Evolutionary conservation across 2,797 vertebrate species (phyloP).

Genomic region (Fistularia tabacaria): DNA sequence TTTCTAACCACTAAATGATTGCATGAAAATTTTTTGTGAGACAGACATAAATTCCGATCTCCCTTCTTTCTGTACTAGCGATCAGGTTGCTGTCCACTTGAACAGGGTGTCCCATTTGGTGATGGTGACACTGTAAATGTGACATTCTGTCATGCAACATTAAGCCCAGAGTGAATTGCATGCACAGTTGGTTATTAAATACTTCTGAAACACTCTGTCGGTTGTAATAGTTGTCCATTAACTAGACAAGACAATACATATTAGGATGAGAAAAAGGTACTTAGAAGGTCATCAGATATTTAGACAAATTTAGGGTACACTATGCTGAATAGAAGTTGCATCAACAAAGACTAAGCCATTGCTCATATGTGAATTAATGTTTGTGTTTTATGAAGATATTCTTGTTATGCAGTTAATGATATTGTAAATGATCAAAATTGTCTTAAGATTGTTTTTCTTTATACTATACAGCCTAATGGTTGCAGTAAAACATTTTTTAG

Average conservation of each 20-base stretch:
- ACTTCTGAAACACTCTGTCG: slow-evolving; percentile 77
- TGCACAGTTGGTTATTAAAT: slow-evolving; percentile 84
- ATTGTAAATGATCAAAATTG: too few relatives aligned
- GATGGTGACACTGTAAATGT: slow-evolving; percentile 76
- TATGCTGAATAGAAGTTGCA: too few relatives aligned
- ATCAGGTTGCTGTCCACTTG: slow-evolving; percentile 48
- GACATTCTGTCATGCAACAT: slow-evolving; percentile 85
- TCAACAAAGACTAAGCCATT: too few relatives aligned
- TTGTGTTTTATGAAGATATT: too few relatives aligned
- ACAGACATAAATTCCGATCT: slow-evolving; percentile 9
- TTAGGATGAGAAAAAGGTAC: slow-evolving; percentile 59
- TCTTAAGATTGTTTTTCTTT: too few relatives aligned
- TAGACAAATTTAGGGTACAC: slow-evolving; percentile 2
- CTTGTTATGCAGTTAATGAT: too few relatives aligned
- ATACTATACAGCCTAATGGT: too few relatives aligned
- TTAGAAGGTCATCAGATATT: slow-evolving; percentile 64
- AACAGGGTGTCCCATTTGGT: slow-evolving; percentile 71
- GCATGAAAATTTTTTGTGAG: not conserved
- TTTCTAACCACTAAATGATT: too few relatives aligned
- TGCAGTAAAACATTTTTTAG: too few relatives aligned
- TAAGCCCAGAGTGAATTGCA: slow-evolving; percentile 78
- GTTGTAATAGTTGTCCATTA: slow-evolving; percentile 76
- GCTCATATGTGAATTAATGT: too few relatives aligned
- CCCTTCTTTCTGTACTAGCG: slow-evolving; percentile 21
- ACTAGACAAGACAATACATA: slow-evolving; percentile 69